Evolutionary conservation across 2,888 invertebrate species (phyloP).

Genomic region (Drosophila paranaensis): DNA sequence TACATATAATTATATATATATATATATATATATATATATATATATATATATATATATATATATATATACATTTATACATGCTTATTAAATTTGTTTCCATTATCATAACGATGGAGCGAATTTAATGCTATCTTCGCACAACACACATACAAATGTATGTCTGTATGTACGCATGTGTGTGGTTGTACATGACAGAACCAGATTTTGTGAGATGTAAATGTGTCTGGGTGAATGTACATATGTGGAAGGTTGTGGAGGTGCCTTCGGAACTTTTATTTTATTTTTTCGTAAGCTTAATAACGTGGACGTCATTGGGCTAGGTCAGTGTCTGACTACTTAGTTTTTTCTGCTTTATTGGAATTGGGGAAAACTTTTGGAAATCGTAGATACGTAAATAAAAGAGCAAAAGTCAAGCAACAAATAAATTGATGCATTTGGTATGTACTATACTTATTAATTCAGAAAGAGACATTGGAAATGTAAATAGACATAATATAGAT

Average conservation of each 20-base stretch:
- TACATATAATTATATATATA: conserved; percentile 16
- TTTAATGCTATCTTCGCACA: conserved; percentile 29
- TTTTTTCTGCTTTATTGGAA: conserved; percentile 58
- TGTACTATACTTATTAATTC: no score
- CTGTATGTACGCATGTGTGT: conserved; percentile 3
- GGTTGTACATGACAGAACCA: background rate
- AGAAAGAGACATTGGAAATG: no score
- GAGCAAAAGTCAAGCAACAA: conserved; percentile 38
- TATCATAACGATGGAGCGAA: conserved; percentile 40
- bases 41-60: background rate
- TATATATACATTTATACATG: conserved; percentile 21
- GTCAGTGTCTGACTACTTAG: conserved; percentile 72
- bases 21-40: conserved; percentile 22
- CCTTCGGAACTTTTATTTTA: conserved; percentile 77
- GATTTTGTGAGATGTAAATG: conserved; percentile 20
- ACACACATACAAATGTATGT: conserved; percentile 31
- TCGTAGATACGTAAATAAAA: conserved; percentile 50
- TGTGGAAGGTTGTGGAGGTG: conserved; percentile 44
- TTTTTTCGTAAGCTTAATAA: conserved; percentile 65
- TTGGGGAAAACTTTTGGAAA: conserved; percentile 64
- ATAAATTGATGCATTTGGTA: background rate
- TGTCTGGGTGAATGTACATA: conserved; percentile 11
- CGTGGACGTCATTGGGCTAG: conserved; percentile 72
- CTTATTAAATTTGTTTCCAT: conserved; percentile 55
- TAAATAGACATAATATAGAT: background rate